phyloP scores from a whole-genome alignment of 2,888 invertebrate species.

The Oegoconia quadripuncta region DNA sequence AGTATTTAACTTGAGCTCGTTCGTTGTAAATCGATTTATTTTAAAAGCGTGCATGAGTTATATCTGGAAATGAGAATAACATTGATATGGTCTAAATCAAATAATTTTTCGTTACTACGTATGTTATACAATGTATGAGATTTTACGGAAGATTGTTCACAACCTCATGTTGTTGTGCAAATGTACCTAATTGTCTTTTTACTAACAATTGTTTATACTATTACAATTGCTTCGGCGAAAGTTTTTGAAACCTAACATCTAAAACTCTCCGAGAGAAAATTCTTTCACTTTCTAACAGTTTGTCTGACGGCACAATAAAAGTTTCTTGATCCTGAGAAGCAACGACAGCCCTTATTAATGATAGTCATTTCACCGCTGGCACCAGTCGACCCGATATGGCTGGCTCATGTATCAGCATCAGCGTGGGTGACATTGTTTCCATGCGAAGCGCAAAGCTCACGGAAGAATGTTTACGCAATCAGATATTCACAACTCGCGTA shows the following conservation, averaged over 20 bases:
- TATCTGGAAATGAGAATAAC: constrained; percentile 4
- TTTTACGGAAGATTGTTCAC: too few species aligned
- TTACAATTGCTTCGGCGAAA: constrained; percentile 20
- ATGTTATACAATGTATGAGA: too few species aligned
- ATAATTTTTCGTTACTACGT: neutral
- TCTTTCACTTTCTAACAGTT: constrained; percentile 33
- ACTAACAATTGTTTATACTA: constrained; percentile 1
- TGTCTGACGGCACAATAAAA: constrained; percentile 16
- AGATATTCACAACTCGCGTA: constrained; percentile 40
- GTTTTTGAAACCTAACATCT: constrained; percentile 17
- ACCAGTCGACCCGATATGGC: constrained; percentile 13
- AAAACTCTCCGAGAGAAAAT: constrained; percentile 12
- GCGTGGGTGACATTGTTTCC: constrained; percentile 29
- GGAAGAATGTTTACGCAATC: constrained; percentile 37
- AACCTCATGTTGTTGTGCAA: too few species aligned
- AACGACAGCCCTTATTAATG: constrained; percentile 26
- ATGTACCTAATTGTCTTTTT: too few species aligned
- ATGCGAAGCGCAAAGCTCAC: constrained; percentile 13
- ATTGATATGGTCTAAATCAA: too few species aligned
- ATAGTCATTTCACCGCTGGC: constrained; percentile 21
- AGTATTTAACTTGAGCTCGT: constrained; percentile 56
- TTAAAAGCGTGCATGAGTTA: constrained; percentile 23
- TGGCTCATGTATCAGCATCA: constrained; percentile 20
- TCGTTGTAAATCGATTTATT: constrained; percentile 43
- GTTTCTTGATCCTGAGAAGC: constrained; percentile 13